These are phyloP conservation scores for Catotricha subobsoleta DNA, from an alignment of 2,888 invertebrate genomes.

Conservation along the genomic window DNA sequence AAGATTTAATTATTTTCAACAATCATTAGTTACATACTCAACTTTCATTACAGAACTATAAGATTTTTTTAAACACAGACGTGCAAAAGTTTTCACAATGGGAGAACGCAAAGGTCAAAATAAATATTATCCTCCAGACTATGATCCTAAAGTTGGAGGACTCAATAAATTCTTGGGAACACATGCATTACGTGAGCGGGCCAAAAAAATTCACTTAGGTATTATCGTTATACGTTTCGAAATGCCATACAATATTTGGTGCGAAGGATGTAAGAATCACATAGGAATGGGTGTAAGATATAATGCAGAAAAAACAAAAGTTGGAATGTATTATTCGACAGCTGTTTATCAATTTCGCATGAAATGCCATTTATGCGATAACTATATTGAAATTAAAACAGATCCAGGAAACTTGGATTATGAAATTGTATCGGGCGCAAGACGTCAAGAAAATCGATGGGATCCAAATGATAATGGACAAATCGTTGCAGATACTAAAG, in stretches of 20 bases:
- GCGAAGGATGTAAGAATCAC: slow-evolving; percentile 93
- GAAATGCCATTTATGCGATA: slow-evolving; percentile 95
- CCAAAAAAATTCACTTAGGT: slow-evolving; percentile 85
- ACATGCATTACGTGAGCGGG: slow-evolving; percentile 90
- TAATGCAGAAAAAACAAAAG: slow-evolving; percentile 80
- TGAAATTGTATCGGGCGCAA: slow-evolving; percentile 83
- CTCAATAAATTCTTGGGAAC: slow-evolving; percentile 87
- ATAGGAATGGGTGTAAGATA: slow-evolving; percentile 97
- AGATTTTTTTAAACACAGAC: too few species aligned
- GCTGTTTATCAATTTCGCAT: slow-evolving; percentile 96
- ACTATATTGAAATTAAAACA: slow-evolving; percentile 94
- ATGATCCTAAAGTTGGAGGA: slow-evolving; percentile 86
- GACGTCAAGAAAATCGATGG: slow-evolving; percentile 95
- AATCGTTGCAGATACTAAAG: slow-evolving; percentile 79
- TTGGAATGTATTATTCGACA: slow-evolving; percentile 96
- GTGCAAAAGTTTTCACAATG: too few species aligned
- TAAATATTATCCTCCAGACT: slow-evolving; percentile 97
- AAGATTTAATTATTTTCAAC: too few species aligned
- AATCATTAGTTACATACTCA: too few species aligned
- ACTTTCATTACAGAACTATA: too few species aligned
- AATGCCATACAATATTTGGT: slow-evolving; percentile 99
- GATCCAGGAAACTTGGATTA: slow-evolving; percentile 97
- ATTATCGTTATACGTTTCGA: slow-evolving; percentile 75
- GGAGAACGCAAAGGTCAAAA: slow-evolving; percentile 97
- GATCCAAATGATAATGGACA: slow-evolving; percentile 93